Evolutionary conservation across 2,113 vertebrate genomes (phyloP), one percentile per base, ranked within the genome.

Genomic region (Illadopsis cleaveri): DNA sequence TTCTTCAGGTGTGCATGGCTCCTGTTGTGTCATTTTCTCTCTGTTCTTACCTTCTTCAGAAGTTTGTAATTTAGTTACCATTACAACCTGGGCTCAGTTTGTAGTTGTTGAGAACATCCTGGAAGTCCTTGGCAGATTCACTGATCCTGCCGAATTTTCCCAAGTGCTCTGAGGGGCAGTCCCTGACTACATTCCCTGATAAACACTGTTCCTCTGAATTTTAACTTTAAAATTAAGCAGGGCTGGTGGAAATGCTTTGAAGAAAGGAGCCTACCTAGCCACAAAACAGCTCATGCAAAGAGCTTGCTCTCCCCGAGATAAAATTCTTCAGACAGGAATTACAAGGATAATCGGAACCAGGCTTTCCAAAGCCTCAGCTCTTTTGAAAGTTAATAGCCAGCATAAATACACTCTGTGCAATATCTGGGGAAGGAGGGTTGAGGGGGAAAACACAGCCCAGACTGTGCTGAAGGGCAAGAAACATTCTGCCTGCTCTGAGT

Each of bases 321-420:
- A 72, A 95, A 86, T 54, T 64, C 54, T 76, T 87, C 18, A 83
- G 68, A 30, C 64, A 51, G 76, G 58, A 88, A 85, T 95, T 79
- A 54, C 38, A 19, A 23, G 60, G 57, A 24, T 94, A 95, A 95
- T 94, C 9, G 0, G 90, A 96, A 90, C 90, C 93, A 96, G 92
- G 82, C 82, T 60, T 92, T 53, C 64, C 56, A 82, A 64, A 83
- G 71, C 64, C 57, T 77, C 84, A 83, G 51, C 54, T 69, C 92
- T 90, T 96, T 90, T 88, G 72, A 88, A 94, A 86, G 90, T 86
- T 92, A 95, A 94, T 86, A 50, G 84, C 72, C 84, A 94, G 82
- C 76, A 95, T 77, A 90, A 94, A 88, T 91, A 83, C 5, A 17
- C 60, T 64, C 51, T 53, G 50, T 90, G 93, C 69, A 86, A 45